Conservation (phyloP, 1,140 invertebrate species). For the Zaprionus africanus region DNA sequence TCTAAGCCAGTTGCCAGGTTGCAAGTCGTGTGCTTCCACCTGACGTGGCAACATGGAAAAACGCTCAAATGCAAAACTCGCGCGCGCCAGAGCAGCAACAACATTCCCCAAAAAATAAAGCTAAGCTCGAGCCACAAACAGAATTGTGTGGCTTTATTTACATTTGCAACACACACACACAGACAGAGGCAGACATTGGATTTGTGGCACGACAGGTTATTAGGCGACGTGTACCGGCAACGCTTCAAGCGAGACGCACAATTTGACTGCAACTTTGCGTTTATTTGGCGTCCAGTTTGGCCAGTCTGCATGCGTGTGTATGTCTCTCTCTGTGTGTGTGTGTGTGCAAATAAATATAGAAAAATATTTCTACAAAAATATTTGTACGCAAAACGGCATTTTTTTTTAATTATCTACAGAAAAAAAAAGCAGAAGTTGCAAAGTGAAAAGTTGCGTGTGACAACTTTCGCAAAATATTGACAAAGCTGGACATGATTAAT, state of each 20-base stretch:
- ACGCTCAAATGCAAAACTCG: slow-evolving; percentile 72
- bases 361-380: slow-evolving; percentile 26
- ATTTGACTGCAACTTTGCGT: slow-evolving; percentile 53
- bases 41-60: slow-evolving; percentile 74
- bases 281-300: slow-evolving; percentile 60
- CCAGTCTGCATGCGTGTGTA: slow-evolving; percentile 36
- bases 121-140: slow-evolving; percentile 38
- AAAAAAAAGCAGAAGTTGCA: slow-evolving; percentile 13
- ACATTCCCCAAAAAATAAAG: slow-evolving; percentile 62
- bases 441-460: slow-evolving; percentile 54
- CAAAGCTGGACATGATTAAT: slow-evolving; percentile 41
- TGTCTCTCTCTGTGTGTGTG: background rate
- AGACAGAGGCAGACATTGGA: slow-evolving; percentile 35
- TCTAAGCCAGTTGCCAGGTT: slow-evolving; percentile 61
- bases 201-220: slow-evolving; percentile 82
- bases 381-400: slow-evolving; percentile 48
- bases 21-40: slow-evolving; percentile 65
- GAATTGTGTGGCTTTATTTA: slow-evolving; percentile 79
- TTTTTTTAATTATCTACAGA: slow-evolving; percentile 48
- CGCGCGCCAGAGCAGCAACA: slow-evolving; percentile 62
- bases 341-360: slow-evolving; percentile 37
- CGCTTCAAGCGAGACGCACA: slow-evolving; percentile 68
- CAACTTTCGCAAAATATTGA: slow-evolving; percentile 62
- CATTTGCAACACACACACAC: slow-evolving; percentile 60
- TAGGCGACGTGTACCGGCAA: slow-evolving; percentile 68